Base-by-base conservation (phyloP, 2,113 vertebrate species). In the Ibidorhyncha struthersii region DNA sequence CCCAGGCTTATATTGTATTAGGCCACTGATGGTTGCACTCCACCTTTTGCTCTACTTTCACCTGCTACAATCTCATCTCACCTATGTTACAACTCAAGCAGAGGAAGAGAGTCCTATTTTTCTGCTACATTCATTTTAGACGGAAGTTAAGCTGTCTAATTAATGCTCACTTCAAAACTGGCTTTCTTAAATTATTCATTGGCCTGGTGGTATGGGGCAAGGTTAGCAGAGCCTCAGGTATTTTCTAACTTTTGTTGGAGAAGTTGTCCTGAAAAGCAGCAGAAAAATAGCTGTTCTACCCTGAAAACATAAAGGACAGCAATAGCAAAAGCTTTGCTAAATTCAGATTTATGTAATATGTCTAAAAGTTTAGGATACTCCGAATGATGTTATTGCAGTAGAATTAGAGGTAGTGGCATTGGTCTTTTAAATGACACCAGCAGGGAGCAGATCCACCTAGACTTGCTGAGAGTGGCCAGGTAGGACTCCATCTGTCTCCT, bases 151-250 rank as follows among this genome's bases (percentile, higher is more conserved):
- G 55, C 25, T 89, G 9, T 55, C 43, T 91, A 97, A 96, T 97
- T 96, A 96, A 40, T 77, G 20, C 20, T 79, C 21, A 82, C 66
- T 97, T 96, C 8, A 95, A 93, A 82, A 69, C 50, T 58, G 36
- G 2, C 10, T 87, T 87, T 90, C 62, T 82, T 96, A 40, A 96
- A 96, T 97, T 93, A 96, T 95, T 96, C 41, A 91, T 93, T 95
- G 93, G 34, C 45, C 58, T 53, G 21, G 43, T 25, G 38, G 18
- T 80, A 84, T 53, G 23, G 73, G 62, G 61, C 43, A 80, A 93
- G 81, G 67, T 72, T 85, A 87, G 59, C 59, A 85, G n/a, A 87
- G 70, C 94, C 81, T 70, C 45, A 66, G 81, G 87, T 89, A 50
- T 80, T 77, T 15, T 79, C 9, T 36, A 70, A 89, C 22, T 50